Evolutionary conservation across 2,113 vertebrate genomes (phyloP), one percentile per base, ranked within the genome.

Genomic region (Chaenocephalus aceratus): DNA sequence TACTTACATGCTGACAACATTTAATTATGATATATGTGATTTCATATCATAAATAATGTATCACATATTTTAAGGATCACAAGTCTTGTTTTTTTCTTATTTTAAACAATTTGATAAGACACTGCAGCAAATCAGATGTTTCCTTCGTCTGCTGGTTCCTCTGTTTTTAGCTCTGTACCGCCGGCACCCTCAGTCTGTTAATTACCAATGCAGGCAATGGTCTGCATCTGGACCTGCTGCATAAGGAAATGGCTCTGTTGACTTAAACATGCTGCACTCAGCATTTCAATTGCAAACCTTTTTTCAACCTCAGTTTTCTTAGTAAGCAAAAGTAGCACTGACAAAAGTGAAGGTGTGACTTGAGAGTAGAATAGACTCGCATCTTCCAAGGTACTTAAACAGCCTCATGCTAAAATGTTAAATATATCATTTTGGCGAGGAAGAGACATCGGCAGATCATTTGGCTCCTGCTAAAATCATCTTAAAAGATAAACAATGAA

Each of bases 171-270:
- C 62, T 75, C 78, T 62, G 80, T 68, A 10, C 56, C 57, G 56
- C 60, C 69, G 72, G 79, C 34, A 64, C 34, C 36, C 57, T 54
- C 48, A 62, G 60, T 72, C 59, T 88, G 77, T 79, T 88, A 82
- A 86, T 82, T 87, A 62, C 82, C 52, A 64, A 69, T 56, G 52
- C n/a, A 84, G 69, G 68, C 79, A 77, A 73, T 77, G 69, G 72
- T 67, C 70, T 82, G 84, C 79, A 88, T 82, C 86, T 86, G 80
- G 84, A 83, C 82, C 53, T 76, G 59, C 82, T 85, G 68, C 74
- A 85, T 79, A 81, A 72, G 62, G 72, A 87, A 85, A 80, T 56
- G 16, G 26, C 15, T 75, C 45, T 77, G 52, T 69, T 84, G 69
- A 75, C 75, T 77, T 73, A 75, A 81, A 81, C 10, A 58, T 66